Conservation (phyloP, 1,140 invertebrate genomes). For the Anthonomus grandis region DNA sequence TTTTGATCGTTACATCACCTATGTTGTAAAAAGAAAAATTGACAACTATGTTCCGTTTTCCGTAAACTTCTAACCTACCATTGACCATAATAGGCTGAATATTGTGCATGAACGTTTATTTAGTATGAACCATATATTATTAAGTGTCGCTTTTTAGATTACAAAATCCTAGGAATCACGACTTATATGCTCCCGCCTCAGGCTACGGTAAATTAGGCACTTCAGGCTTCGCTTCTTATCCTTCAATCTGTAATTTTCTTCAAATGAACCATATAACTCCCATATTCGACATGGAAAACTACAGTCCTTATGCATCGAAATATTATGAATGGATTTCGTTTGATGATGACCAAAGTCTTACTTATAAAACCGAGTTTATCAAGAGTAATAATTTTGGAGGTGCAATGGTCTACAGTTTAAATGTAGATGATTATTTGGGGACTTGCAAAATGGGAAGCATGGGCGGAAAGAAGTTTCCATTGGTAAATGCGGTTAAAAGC, state of each 20-base stretch:
- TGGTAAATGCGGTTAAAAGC: constrained; percentile 26
- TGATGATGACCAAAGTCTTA: constrained; percentile 73
- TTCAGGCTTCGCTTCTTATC: constrained; percentile 69
- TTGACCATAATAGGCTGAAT: too few relatives aligned
- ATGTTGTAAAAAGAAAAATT: too few relatives aligned
- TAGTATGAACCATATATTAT: constrained; percentile 3
- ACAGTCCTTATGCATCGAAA: constrained; percentile 75
- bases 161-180: constrained; percentile 63
- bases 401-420: constrained; percentile 74
- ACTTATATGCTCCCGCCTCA: constrained; percentile 65
- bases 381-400: constrained; percentile 62
- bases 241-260: constrained; percentile 66
- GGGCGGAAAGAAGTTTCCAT: constrained; percentile 31
- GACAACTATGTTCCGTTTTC: too few relatives aligned
- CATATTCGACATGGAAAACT: constrained; percentile 63
- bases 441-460: constrained; percentile 29
- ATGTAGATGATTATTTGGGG: constrained; percentile 61
- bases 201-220: constrained; percentile 63
- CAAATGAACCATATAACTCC: constrained; percentile 50
- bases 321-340: constrained; percentile 84
- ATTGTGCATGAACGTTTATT: too few relatives aligned
- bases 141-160: constrained; percentile 53
- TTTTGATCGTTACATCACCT: too few relatives aligned
- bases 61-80: too few relatives aligned
- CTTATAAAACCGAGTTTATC: constrained; percentile 68